phyloP scores from a whole-genome alignment of 30 jellyfish, hydroid and myxozoan genomes.

The Catostylus mosaicus region DNA sequence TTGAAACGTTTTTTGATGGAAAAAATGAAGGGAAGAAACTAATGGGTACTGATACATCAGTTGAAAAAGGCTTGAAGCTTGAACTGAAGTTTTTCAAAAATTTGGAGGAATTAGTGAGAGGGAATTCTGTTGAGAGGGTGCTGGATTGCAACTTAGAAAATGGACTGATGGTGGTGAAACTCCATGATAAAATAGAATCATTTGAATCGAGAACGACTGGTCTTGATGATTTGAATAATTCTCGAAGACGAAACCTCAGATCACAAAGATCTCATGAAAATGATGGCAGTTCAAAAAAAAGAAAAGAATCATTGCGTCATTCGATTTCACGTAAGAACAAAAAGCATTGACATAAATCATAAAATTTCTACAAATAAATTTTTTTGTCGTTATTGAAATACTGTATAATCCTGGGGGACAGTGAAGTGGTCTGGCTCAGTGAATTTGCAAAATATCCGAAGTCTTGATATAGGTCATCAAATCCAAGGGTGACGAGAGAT shows the following conservation, averaged over 20 bases:
- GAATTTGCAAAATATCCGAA: no score
- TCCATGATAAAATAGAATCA: constrained; percentile 27
- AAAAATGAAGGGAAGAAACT: background rate
- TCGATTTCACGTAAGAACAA: constrained; percentile 21
- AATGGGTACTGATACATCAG: background rate
- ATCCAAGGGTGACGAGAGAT: no score
- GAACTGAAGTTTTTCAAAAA: constrained; percentile 9
- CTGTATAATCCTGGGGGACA: no score
- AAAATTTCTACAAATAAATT: background rate
- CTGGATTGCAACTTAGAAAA: constrained; percentile 54
- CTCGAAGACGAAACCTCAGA: background rate
- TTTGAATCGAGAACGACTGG: constrained; percentile 17
- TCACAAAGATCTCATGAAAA: background rate
- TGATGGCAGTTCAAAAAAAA: background rate
- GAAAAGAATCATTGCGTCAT: constrained; percentile 12
- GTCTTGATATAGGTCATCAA: no score
- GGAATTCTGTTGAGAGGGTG: constrained; percentile 54
- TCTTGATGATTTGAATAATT: background rate
- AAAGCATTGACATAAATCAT: background rate
- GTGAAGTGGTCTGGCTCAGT: no score
- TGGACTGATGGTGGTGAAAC: constrained; percentile 47
- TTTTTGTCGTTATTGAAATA: no score
- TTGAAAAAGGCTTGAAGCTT: background rate
- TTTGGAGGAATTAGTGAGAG: constrained; percentile 20
- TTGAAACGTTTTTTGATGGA: constrained; percentile 1